phyloP scores from a whole-genome alignment of 2,797 vertebrate species.

The Microhierax caerulescens region DNA sequence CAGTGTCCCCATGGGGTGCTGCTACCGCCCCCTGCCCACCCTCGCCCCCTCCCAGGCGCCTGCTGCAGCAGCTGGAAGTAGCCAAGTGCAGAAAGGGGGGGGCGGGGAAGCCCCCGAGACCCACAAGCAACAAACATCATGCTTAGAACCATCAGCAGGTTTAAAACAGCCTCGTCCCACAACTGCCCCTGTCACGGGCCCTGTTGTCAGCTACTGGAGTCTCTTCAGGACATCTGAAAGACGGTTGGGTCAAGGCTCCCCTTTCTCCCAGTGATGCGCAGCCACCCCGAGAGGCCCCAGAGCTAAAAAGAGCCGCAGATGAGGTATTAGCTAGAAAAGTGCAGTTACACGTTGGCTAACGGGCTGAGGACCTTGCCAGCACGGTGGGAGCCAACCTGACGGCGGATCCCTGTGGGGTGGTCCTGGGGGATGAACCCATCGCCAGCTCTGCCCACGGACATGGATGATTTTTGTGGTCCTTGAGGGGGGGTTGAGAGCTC shows the following conservation, averaged over 20 bases:
- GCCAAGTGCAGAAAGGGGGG: too few species aligned
- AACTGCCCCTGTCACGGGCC: fast-evolving
- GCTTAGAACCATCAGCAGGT: background rate
- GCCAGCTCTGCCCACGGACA: fast-evolving
- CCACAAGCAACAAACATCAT: background rate
- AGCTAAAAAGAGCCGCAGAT: background rate
- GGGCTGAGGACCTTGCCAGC: background rate
- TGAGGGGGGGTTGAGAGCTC: background rate
- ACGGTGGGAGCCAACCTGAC: fast-evolving
- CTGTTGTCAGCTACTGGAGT: background rate
- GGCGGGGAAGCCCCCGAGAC: fast-evolving
- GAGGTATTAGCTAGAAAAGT: background rate
- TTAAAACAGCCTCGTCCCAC: background rate
- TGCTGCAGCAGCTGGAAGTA: too few species aligned
- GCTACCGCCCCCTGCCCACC: too few species aligned
- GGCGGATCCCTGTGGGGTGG: background rate
- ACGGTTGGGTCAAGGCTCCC: background rate
- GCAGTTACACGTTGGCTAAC: fast-evolving
- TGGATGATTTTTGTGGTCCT: background rate
- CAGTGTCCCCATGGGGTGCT: too few species aligned
- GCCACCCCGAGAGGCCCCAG: fast-evolving
- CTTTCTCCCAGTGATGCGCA: background rate
- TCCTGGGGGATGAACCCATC: background rate
- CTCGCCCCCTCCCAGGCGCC: background rate
- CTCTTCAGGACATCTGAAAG: background rate